phyloP scores from a whole-genome alignment of 1,140 invertebrate genomes.

The Drosophila serrata region DNA sequence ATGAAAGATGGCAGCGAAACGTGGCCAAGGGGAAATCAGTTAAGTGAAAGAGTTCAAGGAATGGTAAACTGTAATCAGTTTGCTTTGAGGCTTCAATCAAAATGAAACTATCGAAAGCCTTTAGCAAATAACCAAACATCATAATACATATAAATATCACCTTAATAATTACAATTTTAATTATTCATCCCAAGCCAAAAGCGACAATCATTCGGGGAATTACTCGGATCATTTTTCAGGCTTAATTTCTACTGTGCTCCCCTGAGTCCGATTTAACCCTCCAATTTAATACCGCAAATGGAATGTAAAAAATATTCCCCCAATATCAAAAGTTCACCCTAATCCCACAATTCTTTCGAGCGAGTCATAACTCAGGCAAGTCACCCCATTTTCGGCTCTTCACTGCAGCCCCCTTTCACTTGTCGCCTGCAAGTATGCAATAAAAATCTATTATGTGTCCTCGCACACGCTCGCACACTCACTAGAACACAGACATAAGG shows the following conservation, averaged over 20 bases:
- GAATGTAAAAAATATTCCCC: slow-evolving; percentile 22
- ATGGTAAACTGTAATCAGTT: neutral
- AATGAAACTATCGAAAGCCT: neutral
- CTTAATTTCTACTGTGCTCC: neutral
- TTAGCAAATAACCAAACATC: neutral
- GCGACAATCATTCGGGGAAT: slow-evolving; percentile 10
- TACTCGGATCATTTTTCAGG: slow-evolving; percentile 4
- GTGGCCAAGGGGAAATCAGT: slow-evolving; percentile 40
- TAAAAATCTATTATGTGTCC: slow-evolving; percentile 76
- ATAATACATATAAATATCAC: neutral
- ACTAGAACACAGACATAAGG: neutral
- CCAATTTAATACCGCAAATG: slow-evolving; percentile 19
- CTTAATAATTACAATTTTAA: slow-evolving; percentile 11
- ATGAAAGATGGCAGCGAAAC: slow-evolving; percentile 13
- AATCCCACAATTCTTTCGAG: slow-evolving; percentile 52
- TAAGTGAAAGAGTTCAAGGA: slow-evolving; percentile 25
- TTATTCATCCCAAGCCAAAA: neutral
- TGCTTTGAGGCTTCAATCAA: neutral
- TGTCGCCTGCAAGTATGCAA: slow-evolving; percentile 71
- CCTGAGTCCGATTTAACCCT: slow-evolving; percentile 6
- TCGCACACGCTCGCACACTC: slow-evolving; percentile 23
- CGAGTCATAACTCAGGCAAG: slow-evolving; percentile 61
- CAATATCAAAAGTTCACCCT: slow-evolving; percentile 41
- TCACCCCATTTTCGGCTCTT: slow-evolving; percentile 61
- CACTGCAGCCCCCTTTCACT: slow-evolving; percentile 50